Percentiles rank a stretch among this genome's conserved stretches.
Evolutionary conservation across 2,797 vertebrate species (phyloP).

Genomic region (Onychomys arenicola): DNA sequence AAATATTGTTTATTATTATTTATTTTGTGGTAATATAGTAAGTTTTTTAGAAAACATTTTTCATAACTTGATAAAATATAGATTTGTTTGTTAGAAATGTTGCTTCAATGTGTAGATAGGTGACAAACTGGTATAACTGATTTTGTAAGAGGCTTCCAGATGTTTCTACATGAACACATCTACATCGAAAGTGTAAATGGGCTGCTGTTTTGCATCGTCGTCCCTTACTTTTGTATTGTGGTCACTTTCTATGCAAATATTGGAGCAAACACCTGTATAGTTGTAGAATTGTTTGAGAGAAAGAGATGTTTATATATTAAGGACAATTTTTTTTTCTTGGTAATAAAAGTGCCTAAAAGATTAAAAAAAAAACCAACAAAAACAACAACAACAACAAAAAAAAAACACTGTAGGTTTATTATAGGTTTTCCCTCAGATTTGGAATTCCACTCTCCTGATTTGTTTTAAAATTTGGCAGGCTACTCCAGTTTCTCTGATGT

Average conservation of each 20-base stretch:
- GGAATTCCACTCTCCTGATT: not conserved
- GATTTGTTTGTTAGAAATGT: conserved; percentile 90
- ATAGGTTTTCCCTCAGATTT: not conserved
- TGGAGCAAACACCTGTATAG: conserved; percentile 90
- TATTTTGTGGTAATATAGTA: conserved; percentile 91
- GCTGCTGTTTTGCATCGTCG: conserved; percentile 92
- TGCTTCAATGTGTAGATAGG: conserved; percentile 96
- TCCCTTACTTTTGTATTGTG: conserved; percentile 93
- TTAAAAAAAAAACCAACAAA: not conserved
- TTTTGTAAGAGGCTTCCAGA: conserved; percentile 93
- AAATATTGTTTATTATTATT: conserved; percentile 91
- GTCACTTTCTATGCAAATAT: conserved; percentile 90
- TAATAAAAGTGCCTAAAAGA: conserved; percentile 92
- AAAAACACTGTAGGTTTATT: not conserved
- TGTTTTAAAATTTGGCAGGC: not conserved
- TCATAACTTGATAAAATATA: conserved; percentile 92
- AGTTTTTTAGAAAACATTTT: conserved; percentile 88
- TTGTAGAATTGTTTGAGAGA: conserved; percentile 90
- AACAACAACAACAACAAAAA: too few relatives aligned
- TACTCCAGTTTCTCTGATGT: not conserved
- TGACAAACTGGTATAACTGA: conserved; percentile 96
- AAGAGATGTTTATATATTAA: conserved; percentile 91
- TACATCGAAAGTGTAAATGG: conserved; percentile 89
- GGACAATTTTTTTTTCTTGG: conserved; percentile 87
- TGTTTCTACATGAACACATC: conserved; percentile 91